phyloP scores from a whole-genome alignment of 2,113 vertebrate genomes.

The Numida meleagris region DNA sequence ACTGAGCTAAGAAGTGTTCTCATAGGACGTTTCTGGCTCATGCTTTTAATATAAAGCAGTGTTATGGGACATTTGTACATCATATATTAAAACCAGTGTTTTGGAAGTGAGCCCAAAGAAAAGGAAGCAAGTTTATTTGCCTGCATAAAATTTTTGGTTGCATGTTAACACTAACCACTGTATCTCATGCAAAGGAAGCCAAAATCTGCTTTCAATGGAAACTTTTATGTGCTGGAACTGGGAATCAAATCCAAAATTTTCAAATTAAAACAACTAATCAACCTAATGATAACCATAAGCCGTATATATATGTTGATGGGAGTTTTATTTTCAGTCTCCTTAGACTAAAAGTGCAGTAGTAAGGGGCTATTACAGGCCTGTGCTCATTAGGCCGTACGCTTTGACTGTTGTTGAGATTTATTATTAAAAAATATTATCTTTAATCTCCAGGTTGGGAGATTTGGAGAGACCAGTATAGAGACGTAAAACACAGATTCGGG shows the following conservation, averaged over 20 bases:
- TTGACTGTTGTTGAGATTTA: neutral
- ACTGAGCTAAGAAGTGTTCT: constrained; percentile 58
- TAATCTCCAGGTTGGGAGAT: neutral
- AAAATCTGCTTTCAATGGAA: constrained; percentile 74
- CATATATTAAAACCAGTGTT: constrained; percentile 69
- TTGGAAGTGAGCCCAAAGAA: constrained; percentile 61
- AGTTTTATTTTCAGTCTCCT: constrained; percentile 32
- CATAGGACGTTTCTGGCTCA: constrained; percentile 53
- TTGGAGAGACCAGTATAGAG: neutral
- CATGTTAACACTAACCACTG: constrained; percentile 74
- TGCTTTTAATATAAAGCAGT: constrained; percentile 55
- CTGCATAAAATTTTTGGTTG: constrained; percentile 72
- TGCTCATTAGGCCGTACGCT: neutral
- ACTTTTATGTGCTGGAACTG: constrained; percentile 65
- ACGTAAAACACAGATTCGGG: neutral
- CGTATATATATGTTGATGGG: neutral
- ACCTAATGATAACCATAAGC: constrained; percentile 62
- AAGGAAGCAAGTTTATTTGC: constrained; percentile 73
- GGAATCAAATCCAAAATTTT: constrained; percentile 48
- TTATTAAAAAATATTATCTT: neutral
- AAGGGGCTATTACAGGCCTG: neutral
- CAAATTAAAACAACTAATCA: constrained; percentile 71
- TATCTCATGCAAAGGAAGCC: constrained; percentile 63
- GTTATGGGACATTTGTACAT: constrained; percentile 56
- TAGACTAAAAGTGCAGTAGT: neutral